Evolutionary conservation across 2,797 vertebrate genomes (phyloP).

Genomic region (Neosalanx taihuensis): DNA sequence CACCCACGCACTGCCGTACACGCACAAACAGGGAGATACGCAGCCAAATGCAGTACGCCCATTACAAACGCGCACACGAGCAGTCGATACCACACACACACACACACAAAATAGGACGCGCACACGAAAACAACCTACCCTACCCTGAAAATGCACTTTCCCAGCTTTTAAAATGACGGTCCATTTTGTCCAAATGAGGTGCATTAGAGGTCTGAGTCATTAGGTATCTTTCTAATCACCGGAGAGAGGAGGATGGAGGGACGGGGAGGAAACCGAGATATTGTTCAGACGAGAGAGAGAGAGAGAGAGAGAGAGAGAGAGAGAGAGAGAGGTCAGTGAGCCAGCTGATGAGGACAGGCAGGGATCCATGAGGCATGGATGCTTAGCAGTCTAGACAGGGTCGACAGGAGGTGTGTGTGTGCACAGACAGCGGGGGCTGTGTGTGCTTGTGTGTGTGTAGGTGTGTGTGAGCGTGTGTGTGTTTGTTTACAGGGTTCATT

Average conservation of each 20-base stretch:
- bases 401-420: not conserved
- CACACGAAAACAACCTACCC: constrained; percentile 9
- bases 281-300: no score
- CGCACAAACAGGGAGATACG: not conserved
- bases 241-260: constrained; percentile 13
- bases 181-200: constrained; percentile 41
- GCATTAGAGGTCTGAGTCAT: constrained; percentile 45
- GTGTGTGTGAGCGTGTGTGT: constrained; percentile 1
- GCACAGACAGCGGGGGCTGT: not conserved
- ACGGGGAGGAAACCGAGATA: not conserved
- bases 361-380: not conserved
- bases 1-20: not conserved
- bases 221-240: constrained; percentile 38
- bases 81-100: not conserved
- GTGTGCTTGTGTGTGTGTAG: constrained; percentile 6
- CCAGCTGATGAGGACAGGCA: no score
- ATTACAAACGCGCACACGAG: not conserved
- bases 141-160: constrained; percentile 15
- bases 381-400: not conserved
- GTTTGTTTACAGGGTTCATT: not conserved
- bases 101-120: not conserved
- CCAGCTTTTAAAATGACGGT: constrained; percentile 36
- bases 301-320: no score
- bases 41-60: no score
- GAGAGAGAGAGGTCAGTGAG: not conserved